Evolutionary conservation across 2,888 invertebrate genomes (phyloP), one percentile per base, ranked within the genome.

Genomic region (Panzeria rudis): DNA sequence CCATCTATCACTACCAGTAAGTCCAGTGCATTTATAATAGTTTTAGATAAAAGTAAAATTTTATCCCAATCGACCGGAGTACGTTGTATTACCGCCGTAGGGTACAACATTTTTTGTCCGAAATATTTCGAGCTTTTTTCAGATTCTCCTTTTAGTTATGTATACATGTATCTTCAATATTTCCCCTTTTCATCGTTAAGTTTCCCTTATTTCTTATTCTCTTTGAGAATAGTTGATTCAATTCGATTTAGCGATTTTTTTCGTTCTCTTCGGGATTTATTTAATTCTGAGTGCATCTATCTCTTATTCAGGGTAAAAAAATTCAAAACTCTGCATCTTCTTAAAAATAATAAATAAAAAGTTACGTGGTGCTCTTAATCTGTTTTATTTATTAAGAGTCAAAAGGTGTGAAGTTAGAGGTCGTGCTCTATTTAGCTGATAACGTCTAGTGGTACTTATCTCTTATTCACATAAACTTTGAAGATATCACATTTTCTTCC

Each of bases 1-100:
- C n/a, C n/a, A n/a, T n/a, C n/a, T n/a, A n/a, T 44, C 44, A 44
- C 44, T 44, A 44, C n/a, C 44, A 44, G 44, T n/a, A 44, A 44
- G 44, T n/a, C n/a, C 6, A 15, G 13, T 44, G n/a, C n/a, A 44
- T 0, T 5, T n/a, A n/a, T n/a, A n/a, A n/a, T n/a, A n/a, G n/a
- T n/a, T n/a, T n/a, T n/a, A n/a, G n/a, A n/a, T n/a, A 44, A n/a
- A 44, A 6, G 2, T 4, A 44, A n/a, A 44, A 44, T n/a, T 44
- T 44, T 44, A n/a, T 15, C 4, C 44, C 15, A 44, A 15, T n/a
- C 15, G 6, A 44, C 44, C 15, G 44, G n/a, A 44, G n/a, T 44
- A 44, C 44, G 0, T n/a, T 13, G n/a, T 44, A 44, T n/a, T 15
- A 15, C 5, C 35, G 9, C 35, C 6, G 8, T 9, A 35, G 35